Base-by-base conservation (phyloP, 2,113 vertebrate genomes). In the Dolichotis patagonum region DNA sequence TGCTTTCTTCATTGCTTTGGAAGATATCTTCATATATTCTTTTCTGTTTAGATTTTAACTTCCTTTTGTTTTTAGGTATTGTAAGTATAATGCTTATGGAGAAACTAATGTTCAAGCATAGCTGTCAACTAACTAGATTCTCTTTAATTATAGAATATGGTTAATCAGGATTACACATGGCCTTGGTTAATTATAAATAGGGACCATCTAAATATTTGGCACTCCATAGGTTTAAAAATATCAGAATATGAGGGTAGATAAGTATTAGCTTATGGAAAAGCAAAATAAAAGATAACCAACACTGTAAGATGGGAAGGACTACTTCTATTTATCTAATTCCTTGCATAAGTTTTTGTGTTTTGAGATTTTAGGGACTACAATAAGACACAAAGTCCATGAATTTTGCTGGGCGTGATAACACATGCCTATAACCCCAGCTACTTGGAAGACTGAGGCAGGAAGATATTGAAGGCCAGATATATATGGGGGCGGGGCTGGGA, bases 61-160 rank as follows among this genome's bases (percentile, higher is more conserved):
- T n/a, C n/a, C n/a, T n/a, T n/a, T 78, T 46, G n/a, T 78, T 58
- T 82, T 91, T 82, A 88, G 32, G 35, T 93, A 46, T 88, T 83
- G 16, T 85, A 86, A 86, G 43, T 46, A 75, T 89, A 85, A 56
- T 83, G 69, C 75, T 93, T 88, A 43, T 7, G 28, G 65, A 35
- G 71, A 91, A 85, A 69, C 69, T 71, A n/a, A 41, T 85, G 88
- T 96, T 86, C 54, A 88, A 93, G 56, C 49, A 19, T 58, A 92
- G 77, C 69, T 88, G 75, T 91, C 86, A 75, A 75, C 32, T 67
- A 91, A 88, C 35, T 69, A 28, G 56, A 35, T 67, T 86, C 82
- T 83, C 89, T 88, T 90, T 90, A 83, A 43, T 95, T 81, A 89
- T 12, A 77, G 77, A 71, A 71, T 56, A 77, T 52, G 65, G 73